A percentile compares a stretch with the other conserved stretches of the same genome.
These are phyloP conservation scores for Catharus fuscescens DNA, from an alignment of 2,113 vertebrate species.

Conservation along the genomic window DNA sequence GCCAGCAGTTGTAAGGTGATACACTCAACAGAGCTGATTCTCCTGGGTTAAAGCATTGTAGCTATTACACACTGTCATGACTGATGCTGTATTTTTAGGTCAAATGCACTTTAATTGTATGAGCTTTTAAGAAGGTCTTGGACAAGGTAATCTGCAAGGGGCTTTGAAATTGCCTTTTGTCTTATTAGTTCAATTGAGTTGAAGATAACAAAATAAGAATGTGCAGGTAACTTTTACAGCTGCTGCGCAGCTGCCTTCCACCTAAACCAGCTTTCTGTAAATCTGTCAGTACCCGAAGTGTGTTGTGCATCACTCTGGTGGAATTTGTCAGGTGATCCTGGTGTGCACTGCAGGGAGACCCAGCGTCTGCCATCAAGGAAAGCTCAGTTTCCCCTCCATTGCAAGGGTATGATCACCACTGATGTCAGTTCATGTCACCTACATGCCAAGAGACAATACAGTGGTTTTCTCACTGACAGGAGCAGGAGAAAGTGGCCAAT, in stretches of 20 bases:
- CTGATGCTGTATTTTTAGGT: background rate
- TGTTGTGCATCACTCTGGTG: background rate
- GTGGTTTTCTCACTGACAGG: background rate
- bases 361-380: accelerated
- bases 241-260: background rate
- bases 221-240: background rate
- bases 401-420: background rate
- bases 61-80: background rate
- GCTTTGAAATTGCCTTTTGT: background rate
- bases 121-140: constrained; percentile 15
- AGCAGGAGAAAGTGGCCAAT: background rate
- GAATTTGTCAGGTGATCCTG: constrained; percentile 29
- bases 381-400: background rate
- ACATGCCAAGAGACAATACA: background rate
- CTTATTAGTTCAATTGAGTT: background rate
- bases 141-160: background rate
- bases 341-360: background rate
- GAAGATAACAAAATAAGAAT: background rate
- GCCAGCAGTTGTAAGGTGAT: background rate
- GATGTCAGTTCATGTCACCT: background rate
- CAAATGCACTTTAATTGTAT: background rate
- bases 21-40: background rate
- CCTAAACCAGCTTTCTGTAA: constrained; percentile 23
- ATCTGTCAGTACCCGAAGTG: background rate
- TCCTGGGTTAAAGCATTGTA: background rate